Conservation (phyloP, 1,140 invertebrate species). For the Liolophura sinensis region DNA sequence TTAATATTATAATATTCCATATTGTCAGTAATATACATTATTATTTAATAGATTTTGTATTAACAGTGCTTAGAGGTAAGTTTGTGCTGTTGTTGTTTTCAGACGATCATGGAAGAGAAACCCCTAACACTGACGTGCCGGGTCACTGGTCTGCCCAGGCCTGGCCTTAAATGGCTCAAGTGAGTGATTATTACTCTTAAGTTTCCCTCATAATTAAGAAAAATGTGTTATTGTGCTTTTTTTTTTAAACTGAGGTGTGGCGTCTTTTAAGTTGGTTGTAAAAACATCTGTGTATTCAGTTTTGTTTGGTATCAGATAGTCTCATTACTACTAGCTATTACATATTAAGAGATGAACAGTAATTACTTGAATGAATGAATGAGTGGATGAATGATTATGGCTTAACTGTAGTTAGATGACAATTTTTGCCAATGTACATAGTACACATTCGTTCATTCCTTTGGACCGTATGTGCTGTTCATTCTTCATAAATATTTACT, state of each 20-base stretch:
- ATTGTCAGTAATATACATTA: neutral
- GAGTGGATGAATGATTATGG: too few species aligned
- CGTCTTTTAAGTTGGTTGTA: neutral
- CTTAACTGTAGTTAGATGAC: too few species aligned
- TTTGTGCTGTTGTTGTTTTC: conserved; percentile 8
- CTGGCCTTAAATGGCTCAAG: conserved; percentile 50
- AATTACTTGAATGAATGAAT: too few species aligned
- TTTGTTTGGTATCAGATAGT: too few species aligned
- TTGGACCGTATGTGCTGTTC: too few species aligned
- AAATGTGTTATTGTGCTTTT: too few species aligned
- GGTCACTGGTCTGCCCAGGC: conserved; percentile 50
- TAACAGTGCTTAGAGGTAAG: neutral
- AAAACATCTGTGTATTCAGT: too few species aligned
- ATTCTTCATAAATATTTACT: neutral
- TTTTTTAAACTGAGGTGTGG: neutral
- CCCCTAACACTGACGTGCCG: conserved; percentile 34
- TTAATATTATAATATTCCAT: too few species aligned
- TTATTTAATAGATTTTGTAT: neutral
- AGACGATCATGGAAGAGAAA: conserved; percentile 49
- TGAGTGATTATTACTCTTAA: conserved; percentile 28
- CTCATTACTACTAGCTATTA: too few species aligned
- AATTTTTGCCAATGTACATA: too few species aligned
- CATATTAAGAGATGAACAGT: too few species aligned
- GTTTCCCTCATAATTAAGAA: neutral
- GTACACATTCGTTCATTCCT: too few species aligned